Evolutionary conservation across 1,140 invertebrate species (phyloP).

Genomic region (Bacillus rossius): DNA sequence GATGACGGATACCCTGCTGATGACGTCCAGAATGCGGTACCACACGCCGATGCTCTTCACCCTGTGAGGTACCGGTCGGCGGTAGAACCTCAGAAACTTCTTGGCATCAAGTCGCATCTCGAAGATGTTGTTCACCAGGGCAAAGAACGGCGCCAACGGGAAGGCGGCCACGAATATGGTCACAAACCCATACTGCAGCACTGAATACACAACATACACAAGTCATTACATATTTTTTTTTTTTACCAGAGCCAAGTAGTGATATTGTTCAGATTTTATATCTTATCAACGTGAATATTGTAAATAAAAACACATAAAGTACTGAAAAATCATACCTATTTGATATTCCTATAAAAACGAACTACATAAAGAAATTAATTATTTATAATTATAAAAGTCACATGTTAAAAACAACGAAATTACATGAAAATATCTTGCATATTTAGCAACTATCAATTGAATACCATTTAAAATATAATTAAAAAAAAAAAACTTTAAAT

Average conservation of each 20-base stretch:
- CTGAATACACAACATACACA: constrained; percentile 42
- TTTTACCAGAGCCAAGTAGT: background rate
- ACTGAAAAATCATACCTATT: too few species aligned
- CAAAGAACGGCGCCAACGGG: constrained; percentile 83
- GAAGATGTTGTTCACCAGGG: constrained; percentile 80
- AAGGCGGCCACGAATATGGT: constrained; percentile 89
- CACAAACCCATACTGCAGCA: constrained; percentile 88
- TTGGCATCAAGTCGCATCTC: constrained; percentile 86
- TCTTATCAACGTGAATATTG: background rate
- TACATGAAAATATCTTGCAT: too few species aligned
- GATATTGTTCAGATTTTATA: background rate
- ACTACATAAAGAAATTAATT: too few species aligned
- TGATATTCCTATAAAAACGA: too few species aligned
- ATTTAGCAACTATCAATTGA: too few species aligned
- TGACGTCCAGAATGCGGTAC: constrained; percentile 84
- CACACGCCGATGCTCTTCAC: constrained; percentile 88
- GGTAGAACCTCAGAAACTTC: constrained; percentile 78
- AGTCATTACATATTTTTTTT: background rate
- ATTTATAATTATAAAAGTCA: too few species aligned
- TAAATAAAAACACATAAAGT: background rate
- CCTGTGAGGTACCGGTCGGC: constrained; percentile 76
- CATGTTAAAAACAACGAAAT: too few species aligned
- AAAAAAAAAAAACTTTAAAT: too few species aligned
- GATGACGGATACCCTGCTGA: constrained; percentile 86
- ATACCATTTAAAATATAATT: too few species aligned